These are phyloP conservation scores for Natator depressus DNA, from an alignment of 2,113 vertebrate species.

Conservation along the genomic window DNA sequence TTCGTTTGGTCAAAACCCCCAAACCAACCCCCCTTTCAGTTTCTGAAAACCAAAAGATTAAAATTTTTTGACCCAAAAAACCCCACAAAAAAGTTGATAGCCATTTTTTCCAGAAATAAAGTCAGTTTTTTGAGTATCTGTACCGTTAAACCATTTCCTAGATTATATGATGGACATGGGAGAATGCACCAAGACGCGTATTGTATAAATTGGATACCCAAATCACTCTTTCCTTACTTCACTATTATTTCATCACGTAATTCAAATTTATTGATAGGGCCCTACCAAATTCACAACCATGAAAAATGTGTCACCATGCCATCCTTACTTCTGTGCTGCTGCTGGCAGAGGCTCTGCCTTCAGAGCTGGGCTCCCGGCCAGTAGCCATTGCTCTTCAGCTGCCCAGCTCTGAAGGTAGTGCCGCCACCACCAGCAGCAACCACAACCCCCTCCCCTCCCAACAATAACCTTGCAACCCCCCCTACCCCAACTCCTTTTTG, in stretches of 20 bases:
- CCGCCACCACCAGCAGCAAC: no score
- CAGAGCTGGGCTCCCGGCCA: no score
- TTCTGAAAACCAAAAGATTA: background rate
- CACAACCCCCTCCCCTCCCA: no score
- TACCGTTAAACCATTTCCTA: slow-evolving; percentile 20
- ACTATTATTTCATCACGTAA: slow-evolving; percentile 5
- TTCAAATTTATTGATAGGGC: background rate
- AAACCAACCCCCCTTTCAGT: background rate
- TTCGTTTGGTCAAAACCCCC: background rate
- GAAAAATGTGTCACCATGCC: no score
- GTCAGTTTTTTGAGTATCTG: background rate
- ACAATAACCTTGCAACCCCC: no score
- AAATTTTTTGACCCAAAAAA: background rate
- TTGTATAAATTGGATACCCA: slow-evolving; percentile 34
- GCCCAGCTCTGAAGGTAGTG: no score
- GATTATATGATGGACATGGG: slow-evolving; percentile 27
- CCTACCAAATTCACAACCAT: no score
- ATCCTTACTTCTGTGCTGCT: no score
- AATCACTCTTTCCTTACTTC: slow-evolving; percentile 32
- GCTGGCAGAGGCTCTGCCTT: no score
- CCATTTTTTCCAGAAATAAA: background rate
- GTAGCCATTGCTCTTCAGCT: no score
- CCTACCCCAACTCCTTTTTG: no score
- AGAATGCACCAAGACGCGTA: background rate
- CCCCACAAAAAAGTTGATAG: background rate